Percentiles rank a stretch among this genome's conserved stretches.
Evolutionary conservation across 2,888 invertebrate species (phyloP).

Genomic region (Alcis repandata): DNA sequence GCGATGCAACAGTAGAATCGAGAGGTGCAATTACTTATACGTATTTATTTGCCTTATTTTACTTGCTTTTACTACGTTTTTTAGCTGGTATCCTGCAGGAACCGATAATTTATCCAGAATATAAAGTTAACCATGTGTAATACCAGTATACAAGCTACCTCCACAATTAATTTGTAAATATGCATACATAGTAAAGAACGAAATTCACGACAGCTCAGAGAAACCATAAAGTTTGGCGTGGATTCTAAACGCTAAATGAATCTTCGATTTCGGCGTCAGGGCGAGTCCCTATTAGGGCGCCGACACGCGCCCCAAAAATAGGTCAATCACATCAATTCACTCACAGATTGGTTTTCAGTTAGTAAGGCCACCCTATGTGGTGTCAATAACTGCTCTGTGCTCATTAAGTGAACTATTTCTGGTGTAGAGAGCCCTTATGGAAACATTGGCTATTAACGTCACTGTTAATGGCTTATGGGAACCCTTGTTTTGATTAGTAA

Average conservation of each 20-base stretch:
- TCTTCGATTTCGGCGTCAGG: conserved; percentile 34
- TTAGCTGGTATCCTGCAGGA: no score
- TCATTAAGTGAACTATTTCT: conserved; percentile 3
- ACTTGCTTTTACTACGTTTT: no score
- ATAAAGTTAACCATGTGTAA: no score
- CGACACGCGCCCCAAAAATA: conserved; percentile 49
- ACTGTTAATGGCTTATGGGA: neutral
- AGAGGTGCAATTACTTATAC: no score
- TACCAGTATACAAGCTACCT: no score
- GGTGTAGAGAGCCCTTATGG: neutral
- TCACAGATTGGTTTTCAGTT: conserved; percentile 34
- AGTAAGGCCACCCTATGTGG: conserved; percentile 2
- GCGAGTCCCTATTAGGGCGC: conserved; percentile 39
- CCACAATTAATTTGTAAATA: no score
- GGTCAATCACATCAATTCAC: conserved; percentile 62
- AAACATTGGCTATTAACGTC: conserved; percentile 4
- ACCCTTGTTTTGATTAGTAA: conserved; percentile 5
- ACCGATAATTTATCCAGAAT: no score
- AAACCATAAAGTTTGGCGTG: neutral
- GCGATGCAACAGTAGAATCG: no score
- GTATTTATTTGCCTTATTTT: no score
- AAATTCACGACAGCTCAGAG: neutral
- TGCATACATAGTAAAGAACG: neutral
- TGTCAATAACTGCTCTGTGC: neutral
- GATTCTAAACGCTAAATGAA: neutral